Conservation (phyloP, 2,113 vertebrate genomes). For the Carassius carassius region DNA sequence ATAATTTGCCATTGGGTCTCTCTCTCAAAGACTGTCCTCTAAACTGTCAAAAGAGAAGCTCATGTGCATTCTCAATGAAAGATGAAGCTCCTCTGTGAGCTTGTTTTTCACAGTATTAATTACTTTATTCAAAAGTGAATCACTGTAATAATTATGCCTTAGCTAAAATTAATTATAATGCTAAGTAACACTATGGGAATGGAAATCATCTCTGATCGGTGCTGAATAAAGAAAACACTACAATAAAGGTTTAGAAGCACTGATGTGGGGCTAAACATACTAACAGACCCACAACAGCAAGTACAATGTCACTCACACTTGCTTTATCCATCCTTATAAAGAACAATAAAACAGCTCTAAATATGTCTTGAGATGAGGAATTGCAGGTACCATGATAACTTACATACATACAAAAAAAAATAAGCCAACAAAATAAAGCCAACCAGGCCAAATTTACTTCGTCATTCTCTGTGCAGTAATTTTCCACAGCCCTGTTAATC, state of each 20-base stretch:
- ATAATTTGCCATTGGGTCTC: neutral
- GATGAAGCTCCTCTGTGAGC: neutral
- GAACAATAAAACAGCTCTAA: conserved; percentile 76
- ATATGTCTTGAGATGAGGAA: conserved; percentile 72
- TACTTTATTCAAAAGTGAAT: neutral
- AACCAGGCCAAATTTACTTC: conserved; percentile 39
- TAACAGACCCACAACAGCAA: neutral
- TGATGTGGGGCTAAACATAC: conserved; percentile 49
- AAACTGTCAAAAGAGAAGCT: conserved; percentile 5
- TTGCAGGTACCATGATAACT: conserved; percentile 71
- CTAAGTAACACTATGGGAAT: neutral
- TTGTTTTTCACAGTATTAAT: neutral
- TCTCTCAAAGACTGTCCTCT: neutral
- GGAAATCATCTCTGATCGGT: neutral
- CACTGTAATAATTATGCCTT: neutral
- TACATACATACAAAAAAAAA: conserved; percentile 62
- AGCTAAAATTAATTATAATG: neutral
- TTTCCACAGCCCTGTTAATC: conserved; percentile 71
- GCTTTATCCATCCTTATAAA: conserved; percentile 60
- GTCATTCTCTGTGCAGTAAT: conserved; percentile 56
- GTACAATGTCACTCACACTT: conserved; percentile 54
- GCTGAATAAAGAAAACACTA: neutral
- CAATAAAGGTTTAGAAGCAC: neutral
- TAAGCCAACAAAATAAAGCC: no score
- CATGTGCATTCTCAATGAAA: neutral